Percentiles rank a stretch among this genome's conserved stretches.
Evolutionary conservation across 2,113 vertebrate genomes (phyloP).

Genomic region (Halichoeres trimaculatus): DNA sequence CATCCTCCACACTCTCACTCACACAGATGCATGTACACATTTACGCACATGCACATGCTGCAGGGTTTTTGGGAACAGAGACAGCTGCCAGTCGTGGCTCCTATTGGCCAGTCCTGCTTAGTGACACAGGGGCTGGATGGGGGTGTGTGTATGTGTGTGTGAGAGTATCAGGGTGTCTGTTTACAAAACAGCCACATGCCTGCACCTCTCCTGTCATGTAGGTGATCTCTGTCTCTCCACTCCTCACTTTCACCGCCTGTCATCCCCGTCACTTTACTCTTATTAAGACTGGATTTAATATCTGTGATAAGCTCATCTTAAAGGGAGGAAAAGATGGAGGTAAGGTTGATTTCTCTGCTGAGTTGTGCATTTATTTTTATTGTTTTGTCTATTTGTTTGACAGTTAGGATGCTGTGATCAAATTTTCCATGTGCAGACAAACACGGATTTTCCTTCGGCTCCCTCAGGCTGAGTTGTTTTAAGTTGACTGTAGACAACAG

Average conservation of each 20-base stretch:
- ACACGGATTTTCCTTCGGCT: neutral
- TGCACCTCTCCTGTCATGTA: conserved; percentile 50
- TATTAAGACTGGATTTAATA: conserved; percentile 5
- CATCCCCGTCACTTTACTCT: conserved; percentile 3
- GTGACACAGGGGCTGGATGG: conserved; percentile 22
- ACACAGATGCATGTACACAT: conserved; percentile 19
- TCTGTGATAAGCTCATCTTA: neutral
- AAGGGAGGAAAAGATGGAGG: conserved; percentile 70
- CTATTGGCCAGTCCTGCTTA: conserved; percentile 55
- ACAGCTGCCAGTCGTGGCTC: conserved; percentile 57
- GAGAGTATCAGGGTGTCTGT: conserved; percentile 63
- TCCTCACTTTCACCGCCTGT: conserved; percentile 10
- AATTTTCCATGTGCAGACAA: neutral
- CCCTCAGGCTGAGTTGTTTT: neutral
- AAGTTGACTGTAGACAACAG: neutral
- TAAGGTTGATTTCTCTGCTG: no score
- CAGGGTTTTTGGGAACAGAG: conserved; percentile 48
- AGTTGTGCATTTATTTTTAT: neutral
- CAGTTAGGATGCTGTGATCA: neutral
- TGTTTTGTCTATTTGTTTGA: neutral
- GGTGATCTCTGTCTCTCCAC: conserved; percentile 24
- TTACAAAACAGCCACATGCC: conserved; percentile 73
- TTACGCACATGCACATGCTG: conserved; percentile 21
- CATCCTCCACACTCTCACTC: conserved; percentile 5
- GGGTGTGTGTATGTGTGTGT: conserved; percentile 19